Evolutionary conservation across 2,888 invertebrate genomes (phyloP).

Genomic region (Cistogaster globosa): DNA sequence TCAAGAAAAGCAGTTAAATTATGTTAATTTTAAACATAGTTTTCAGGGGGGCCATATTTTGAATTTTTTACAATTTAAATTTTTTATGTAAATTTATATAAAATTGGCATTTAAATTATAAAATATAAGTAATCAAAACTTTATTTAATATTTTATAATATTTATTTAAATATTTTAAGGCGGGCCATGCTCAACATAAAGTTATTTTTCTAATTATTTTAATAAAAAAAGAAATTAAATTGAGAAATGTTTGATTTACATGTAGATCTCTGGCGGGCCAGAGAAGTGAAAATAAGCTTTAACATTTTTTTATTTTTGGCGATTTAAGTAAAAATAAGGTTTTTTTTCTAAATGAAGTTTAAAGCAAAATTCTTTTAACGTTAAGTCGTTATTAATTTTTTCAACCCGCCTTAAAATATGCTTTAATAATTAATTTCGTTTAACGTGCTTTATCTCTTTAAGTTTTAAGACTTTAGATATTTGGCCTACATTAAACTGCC

Average conservation of each 20-base stretch:
- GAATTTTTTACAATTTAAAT: not conserved
- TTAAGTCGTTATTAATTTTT: not conserved
- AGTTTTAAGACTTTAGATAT: not conserved
- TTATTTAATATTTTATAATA: not conserved
- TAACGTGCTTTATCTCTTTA: not conserved
- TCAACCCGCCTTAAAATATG: not conserved
- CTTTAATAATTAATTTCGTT: not conserved
- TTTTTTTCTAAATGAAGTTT: not conserved
- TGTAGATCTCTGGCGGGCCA: too few relatives aligned
- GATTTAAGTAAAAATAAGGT: not conserved
- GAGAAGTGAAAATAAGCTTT: too few relatives aligned
- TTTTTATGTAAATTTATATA: not conserved
- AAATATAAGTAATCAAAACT: not conserved
- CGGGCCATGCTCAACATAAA: not conserved
- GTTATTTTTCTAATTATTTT: too few relatives aligned
- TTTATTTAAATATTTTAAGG: not conserved
- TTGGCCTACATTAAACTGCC: constrained; percentile 9
- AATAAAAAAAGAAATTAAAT: too few relatives aligned
- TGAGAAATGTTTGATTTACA: too few relatives aligned
- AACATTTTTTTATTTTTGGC: too few relatives aligned
- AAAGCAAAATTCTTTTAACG: not conserved
- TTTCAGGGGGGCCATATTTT: too few relatives aligned
- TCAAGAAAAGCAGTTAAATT: too few relatives aligned
- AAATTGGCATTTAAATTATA: not conserved
- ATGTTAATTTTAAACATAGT: too few relatives aligned